Evolutionary conservation across 2,888 invertebrate genomes (phyloP).

Genomic region (Lamproptera curius): DNA sequence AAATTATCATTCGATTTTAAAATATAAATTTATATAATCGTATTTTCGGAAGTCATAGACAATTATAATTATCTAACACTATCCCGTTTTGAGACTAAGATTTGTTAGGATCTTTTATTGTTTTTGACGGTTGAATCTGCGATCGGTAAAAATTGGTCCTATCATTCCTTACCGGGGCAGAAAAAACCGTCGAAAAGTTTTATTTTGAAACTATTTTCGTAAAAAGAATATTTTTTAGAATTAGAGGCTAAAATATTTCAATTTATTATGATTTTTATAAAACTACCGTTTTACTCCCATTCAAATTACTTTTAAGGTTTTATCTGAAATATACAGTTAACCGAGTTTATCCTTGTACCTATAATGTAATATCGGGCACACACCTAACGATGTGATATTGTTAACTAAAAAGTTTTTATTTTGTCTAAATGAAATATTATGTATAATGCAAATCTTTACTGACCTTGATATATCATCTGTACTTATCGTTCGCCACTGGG

Average conservation of each 20-base stretch:
- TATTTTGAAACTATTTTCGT: constrained; percentile 39
- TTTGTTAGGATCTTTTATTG: constrained; percentile 23
- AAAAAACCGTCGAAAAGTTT: constrained; percentile 36
- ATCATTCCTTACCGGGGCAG: constrained; percentile 81
- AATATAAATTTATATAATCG: too few relatives aligned
- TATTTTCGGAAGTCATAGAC: neutral
- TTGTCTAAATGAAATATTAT: constrained; percentile 65
- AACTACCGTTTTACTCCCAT: neutral
- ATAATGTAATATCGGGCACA: constrained; percentile 62
- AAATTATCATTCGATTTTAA: too few relatives aligned
- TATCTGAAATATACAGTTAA: too few relatives aligned
- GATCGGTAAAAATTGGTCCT: constrained; percentile 80
- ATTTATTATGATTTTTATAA: neutral
- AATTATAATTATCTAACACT: constrained; percentile 24
- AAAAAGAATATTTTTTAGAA: constrained; percentile 26
- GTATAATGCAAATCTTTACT: constrained; percentile 47
- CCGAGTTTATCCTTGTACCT: constrained; percentile 36
- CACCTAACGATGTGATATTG: constrained; percentile 72
- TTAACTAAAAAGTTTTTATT: constrained; percentile 70
- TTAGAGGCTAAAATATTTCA: neutral
- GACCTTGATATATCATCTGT: constrained; percentile 47
- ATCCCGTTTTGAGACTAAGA: constrained; percentile 53
- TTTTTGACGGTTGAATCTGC: constrained; percentile 48
- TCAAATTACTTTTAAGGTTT: constrained; percentile 6
- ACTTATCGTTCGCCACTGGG: constrained; percentile 54